These are phyloP conservation scores for Podarcis raffonei DNA, from an alignment of 2,113 vertebrate species.

Conservation along the genomic window DNA sequence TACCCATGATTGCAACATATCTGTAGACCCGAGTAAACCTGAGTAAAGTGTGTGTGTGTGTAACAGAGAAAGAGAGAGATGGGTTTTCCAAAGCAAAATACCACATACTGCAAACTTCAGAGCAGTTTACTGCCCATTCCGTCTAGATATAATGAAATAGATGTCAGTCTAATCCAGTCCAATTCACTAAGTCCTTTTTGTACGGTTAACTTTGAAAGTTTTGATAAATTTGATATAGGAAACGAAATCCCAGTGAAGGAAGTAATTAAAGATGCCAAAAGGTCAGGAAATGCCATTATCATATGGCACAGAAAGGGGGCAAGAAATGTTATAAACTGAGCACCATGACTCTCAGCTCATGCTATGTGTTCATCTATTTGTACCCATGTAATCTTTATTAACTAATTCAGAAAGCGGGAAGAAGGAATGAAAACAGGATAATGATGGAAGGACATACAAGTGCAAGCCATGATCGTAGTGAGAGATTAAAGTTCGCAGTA, in stretches of 20 bases:
- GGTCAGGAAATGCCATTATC: conserved; percentile 32
- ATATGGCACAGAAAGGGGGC: conserved; percentile 20
- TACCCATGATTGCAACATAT: neutral
- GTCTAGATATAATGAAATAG: conserved; percentile 12
- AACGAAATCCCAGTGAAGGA: conserved; percentile 58
- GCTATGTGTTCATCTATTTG: conserved; percentile 46
- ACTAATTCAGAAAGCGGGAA: conserved; percentile 46
- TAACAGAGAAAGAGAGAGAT: no score
- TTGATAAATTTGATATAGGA: conserved; percentile 48
- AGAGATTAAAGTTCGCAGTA: conserved; percentile 78
- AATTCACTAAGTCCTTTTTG: neutral
- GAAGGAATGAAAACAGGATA: conserved; percentile 64
- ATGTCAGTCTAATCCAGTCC: neutral
- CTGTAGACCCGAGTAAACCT: neutral
- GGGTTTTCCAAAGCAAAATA: neutral
- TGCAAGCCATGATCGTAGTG: conserved; percentile 59
- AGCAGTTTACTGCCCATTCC: neutral
- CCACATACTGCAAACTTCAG: neutral
- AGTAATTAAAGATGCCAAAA: conserved; percentile 61
- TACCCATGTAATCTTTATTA: conserved; percentile 56
- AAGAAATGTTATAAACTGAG: conserved; percentile 58
- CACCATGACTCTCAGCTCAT: conserved; percentile 56
- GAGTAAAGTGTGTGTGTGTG: neutral
- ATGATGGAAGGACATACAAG: conserved; percentile 66
- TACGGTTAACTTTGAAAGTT: conserved; percentile 38